Percentiles rank a stretch among this genome's conserved stretches.
phyloP scores from a whole-genome alignment of 2,888 invertebrate species.

The Diaperis boleti region DNA sequence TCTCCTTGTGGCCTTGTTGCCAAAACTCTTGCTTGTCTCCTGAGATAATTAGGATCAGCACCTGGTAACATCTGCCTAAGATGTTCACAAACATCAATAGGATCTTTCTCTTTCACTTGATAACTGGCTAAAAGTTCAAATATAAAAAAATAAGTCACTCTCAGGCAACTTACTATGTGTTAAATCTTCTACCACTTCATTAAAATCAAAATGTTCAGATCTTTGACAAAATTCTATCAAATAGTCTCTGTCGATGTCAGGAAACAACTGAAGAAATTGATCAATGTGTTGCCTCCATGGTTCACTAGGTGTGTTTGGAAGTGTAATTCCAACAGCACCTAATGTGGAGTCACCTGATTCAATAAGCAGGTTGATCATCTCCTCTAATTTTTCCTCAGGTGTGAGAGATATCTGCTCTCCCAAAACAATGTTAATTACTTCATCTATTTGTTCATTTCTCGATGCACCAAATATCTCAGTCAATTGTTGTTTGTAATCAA shows the following conservation, averaged over 20 bases:
- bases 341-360: constrained; percentile 31
- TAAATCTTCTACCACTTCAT: constrained; percentile 30
- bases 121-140: constrained; percentile 10
- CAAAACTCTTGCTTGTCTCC: constrained; percentile 55
- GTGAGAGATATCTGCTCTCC: constrained; percentile 6
- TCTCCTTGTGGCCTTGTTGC: constrained; percentile 47
- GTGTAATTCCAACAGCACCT: constrained; percentile 4
- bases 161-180: constrained; percentile 6
- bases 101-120: constrained; percentile 41
- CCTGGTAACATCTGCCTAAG: constrained; percentile 60
- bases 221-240: constrained; percentile 36
- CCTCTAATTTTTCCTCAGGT: constrained; percentile 26
- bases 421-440: constrained; percentile 17
- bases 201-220: constrained; percentile 18
- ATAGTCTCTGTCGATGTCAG: constrained; percentile 41
- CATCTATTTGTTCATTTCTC: constrained; percentile 22
- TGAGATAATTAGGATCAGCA: constrained; percentile 61
- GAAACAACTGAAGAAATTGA: constrained; percentile 41
- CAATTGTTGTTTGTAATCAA: constrained; percentile 5
- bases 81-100: constrained; percentile 49
- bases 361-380: constrained; percentile 35
- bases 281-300: constrained; percentile 1
- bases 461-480: not conserved
- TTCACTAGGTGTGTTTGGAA: not conserved
- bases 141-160: not conserved